A percentile compares a stretch with the other conserved stretches of the same genome.
Conservation (phyloP, 2,113 vertebrate species). For the Gobiocypris rarus region DNA sequence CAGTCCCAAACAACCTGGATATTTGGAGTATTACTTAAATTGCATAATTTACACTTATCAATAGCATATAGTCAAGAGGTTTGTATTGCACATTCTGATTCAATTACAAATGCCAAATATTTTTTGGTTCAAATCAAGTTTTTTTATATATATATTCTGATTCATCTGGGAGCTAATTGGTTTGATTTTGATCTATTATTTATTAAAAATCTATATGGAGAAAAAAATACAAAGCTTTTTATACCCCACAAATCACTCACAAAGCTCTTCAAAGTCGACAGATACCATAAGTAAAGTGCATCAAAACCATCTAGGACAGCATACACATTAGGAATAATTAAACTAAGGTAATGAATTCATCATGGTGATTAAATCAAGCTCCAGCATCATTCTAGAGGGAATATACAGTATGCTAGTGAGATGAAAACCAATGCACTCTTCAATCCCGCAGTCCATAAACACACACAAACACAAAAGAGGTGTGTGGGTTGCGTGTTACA, state of each 20-base stretch:
- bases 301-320: not conserved
- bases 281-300: not conserved
- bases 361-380: not conserved
- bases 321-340: conserved; percentile 3
- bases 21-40: not conserved
- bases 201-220: not conserved
- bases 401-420: not conserved
- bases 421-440: conserved; percentile 21
- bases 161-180: not conserved
- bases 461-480: not conserved
- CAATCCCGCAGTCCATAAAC: conserved; percentile 6
- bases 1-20: not conserved
- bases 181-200: not conserved
- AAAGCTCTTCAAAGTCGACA: not conserved
- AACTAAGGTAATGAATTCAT: not conserved
- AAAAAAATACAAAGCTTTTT: not conserved
- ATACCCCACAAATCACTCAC: not conserved
- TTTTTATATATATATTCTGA: not conserved
- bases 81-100: not conserved
- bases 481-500: not conserved
- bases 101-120: not conserved
- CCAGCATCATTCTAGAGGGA: not conserved
- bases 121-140: not conserved
- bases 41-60: not conserved
- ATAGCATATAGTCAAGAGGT: not conserved